A percentile compares a stretch with the other conserved stretches of the same genome.
Conservation (phyloP, 2,888 invertebrate species). For the Andricus quercusramuli region DNA sequence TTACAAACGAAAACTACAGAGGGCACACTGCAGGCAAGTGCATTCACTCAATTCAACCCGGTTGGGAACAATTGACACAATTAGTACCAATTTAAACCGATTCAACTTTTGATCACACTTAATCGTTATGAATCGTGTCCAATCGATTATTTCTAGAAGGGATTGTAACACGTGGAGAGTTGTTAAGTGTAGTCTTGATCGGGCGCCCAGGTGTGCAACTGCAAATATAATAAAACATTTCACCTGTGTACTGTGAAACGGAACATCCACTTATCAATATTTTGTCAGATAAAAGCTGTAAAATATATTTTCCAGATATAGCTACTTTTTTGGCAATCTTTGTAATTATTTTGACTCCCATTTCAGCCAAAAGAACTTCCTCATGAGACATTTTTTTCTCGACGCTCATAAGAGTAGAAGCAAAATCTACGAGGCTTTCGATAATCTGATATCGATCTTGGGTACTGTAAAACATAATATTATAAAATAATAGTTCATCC, state of each 20-base stretch:
- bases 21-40: too few species aligned
- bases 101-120: too few species aligned
- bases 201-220: neutral
- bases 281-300: slow-evolving; percentile 81
- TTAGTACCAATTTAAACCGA: too few species aligned
- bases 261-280: slow-evolving; percentile 80
- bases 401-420: slow-evolving; percentile 77
- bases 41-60: too few species aligned
- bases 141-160: too few species aligned
- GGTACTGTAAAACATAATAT: slow-evolving; percentile 70
- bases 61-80: too few species aligned
- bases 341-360: slow-evolving; percentile 82
- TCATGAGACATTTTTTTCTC: slow-evolving; percentile 76
- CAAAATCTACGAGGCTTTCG: slow-evolving; percentile 80
- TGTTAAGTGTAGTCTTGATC: too few species aligned
- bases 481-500: neutral
- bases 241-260: slow-evolving; percentile 82
- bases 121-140: too few species aligned
- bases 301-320: slow-evolving; percentile 80
- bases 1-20: too few species aligned
- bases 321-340: slow-evolving; percentile 82
- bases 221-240: neutral
- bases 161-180: too few species aligned
- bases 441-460: slow-evolving; percentile 80
- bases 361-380: slow-evolving; percentile 76